phyloP scores from a whole-genome alignment of 2,113 vertebrate genomes.

The Gallinago undulata region DNA sequence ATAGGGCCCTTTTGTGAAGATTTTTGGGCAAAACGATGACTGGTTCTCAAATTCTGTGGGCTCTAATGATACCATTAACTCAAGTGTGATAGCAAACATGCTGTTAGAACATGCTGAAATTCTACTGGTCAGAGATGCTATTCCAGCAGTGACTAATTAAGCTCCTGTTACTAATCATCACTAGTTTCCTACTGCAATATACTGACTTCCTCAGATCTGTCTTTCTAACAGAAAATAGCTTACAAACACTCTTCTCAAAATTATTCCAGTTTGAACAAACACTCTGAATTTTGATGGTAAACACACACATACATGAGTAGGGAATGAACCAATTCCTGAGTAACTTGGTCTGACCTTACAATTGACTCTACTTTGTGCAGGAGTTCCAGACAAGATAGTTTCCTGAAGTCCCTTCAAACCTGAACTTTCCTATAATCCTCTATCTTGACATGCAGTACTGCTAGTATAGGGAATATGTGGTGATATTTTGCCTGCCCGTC shows the following conservation, averaged over 20 bases:
- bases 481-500: not conserved
- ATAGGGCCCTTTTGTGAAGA: not conserved
- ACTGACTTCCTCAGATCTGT: not conserved
- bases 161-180: not conserved
- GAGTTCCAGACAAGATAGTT: not conserved
- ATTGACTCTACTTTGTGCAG: not conserved
- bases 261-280: not conserved
- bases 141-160: not conserved
- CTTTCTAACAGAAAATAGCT: not conserved
- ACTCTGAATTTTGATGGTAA: not conserved
- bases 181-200: not conserved
- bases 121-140: not conserved
- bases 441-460: not conserved
- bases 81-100: not conserved
- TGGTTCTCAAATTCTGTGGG: not conserved
- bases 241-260: not conserved
- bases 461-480: not conserved
- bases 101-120: not conserved
- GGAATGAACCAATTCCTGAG: not conserved
- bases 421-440: not conserved
- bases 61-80: not conserved
- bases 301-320: not conserved
- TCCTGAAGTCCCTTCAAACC: not conserved
- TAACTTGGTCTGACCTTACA: not conserved
- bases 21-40: not conserved